Base-by-base conservation (phyloP, 2,888 invertebrate species). In the Leptura quadrifasciata region DNA sequence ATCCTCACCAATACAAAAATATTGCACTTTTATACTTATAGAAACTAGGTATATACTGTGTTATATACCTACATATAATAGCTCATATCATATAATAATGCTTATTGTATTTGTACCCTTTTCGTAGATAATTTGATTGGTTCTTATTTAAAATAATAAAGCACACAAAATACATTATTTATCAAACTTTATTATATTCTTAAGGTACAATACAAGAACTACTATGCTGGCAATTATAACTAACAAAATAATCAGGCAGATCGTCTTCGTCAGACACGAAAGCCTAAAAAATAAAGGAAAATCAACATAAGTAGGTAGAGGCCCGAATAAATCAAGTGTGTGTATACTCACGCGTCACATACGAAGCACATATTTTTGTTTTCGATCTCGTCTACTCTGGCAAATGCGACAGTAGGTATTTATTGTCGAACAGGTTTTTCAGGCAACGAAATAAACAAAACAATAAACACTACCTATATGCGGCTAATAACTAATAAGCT, bases 131-230 rank as follows among this genome's bases (percentile, higher is more conserved):
- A n/a, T n/a, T n/a, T n/a, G n/a, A n/a, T n/a, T n/a, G n/a, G n/a
- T n/a, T n/a, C n/a, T n/a, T n/a, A n/a, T n/a, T n/a, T n/a, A n/a
- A 27, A 60, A 20, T 17, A 31, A 60, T 4, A n/a, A 31, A 60
- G 31, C 27, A 24, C 60, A 27, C 8, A 4, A 6, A 31, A 4
- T 18, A 39, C 63, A 63, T 63, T 39, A 63, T 39, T 63, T 63
- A 20, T 63, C 63, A 20, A 39, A 63, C 15, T 63, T 63, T 63
- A 63, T 63, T 63, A 63, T 39, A 5, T 63, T 20, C 63, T 63
- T 18, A 18, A 63, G 12, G 17, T 63, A 63, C 39, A 63, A 20
- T 20, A 63, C 63, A 10, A 63, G 5, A 39, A 63, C 4, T 10
- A 63, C 20, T 63, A 63, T 39, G 0, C 63, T 39, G 12, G 12